A percentile compares a stretch with the other conserved stretches of the same genome.
These are phyloP conservation scores for Campylomormyrus numenius DNA, from an alignment of 2,113 vertebrate genomes.

Conservation along the genomic window DNA sequence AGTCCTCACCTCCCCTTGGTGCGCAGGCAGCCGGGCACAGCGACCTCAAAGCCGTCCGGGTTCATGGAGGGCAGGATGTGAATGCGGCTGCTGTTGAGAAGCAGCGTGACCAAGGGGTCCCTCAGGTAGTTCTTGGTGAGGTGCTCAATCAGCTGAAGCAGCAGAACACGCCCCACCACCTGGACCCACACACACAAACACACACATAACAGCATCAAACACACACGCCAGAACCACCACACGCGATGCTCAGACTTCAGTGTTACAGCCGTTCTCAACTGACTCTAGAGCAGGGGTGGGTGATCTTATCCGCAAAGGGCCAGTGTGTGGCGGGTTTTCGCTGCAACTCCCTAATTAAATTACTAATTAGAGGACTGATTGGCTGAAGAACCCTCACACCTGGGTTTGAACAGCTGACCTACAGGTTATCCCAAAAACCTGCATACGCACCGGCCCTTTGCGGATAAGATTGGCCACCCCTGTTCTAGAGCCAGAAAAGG, in stretches of 20 bases:
- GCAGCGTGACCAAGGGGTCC: slow-evolving; percentile 71
- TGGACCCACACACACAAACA: background rate
- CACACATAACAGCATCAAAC: background rate
- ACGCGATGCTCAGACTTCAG: background rate
- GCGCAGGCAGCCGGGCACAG: slow-evolving; percentile 55
- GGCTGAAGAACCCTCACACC: too few species aligned
- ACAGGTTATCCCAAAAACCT: too few species aligned
- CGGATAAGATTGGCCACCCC: too few species aligned
- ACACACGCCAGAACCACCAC: background rate
- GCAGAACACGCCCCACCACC: slow-evolving; percentile 81
- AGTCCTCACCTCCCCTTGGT: background rate
- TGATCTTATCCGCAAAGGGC: too few species aligned
- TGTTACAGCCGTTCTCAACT: background rate
- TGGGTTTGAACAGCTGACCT: too few species aligned
- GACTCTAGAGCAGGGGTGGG: background rate
- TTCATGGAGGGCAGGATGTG: slow-evolving; percentile 98
- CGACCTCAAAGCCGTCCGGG: slow-evolving; percentile 92
- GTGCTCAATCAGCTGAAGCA: slow-evolving; percentile 82
- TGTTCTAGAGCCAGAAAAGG: background rate
- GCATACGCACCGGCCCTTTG: too few species aligned
- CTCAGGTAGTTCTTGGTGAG: slow-evolving; percentile 82
- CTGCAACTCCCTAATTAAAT: too few species aligned
- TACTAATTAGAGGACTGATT: too few species aligned
- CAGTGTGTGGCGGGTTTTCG: too few species aligned
- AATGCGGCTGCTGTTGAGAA: slow-evolving; percentile 81